A percentile compares a stretch with the other conserved stretches of the same genome.
Conservation (phyloP, 2,888 invertebrate species). For the Caenorhabditis zanzibari region DNA sequence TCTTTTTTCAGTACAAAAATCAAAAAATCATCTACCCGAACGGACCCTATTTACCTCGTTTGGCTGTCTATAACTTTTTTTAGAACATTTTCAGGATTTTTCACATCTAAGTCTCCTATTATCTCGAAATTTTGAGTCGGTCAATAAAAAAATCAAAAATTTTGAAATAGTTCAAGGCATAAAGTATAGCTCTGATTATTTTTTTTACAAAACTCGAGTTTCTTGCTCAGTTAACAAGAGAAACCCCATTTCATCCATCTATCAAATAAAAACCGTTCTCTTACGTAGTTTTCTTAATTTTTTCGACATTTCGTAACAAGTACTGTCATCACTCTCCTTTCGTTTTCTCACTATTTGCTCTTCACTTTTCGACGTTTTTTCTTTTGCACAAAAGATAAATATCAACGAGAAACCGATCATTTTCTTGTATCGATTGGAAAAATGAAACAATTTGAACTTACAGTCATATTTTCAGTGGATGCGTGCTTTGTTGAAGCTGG, state of each 20-base stretch:
- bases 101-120: too few species aligned
- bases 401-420: conserved; percentile 8
- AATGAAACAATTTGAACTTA: conserved; percentile 23
- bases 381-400: conserved; percentile 30
- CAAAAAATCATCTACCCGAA: too few species aligned
- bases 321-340: conserved; percentile 18
- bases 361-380: conserved; percentile 16
- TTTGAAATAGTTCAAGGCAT: too few species aligned
- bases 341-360: conserved; percentile 35
- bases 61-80: too few species aligned
- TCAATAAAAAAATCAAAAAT: too few species aligned
- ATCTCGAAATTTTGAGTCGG: too few species aligned
- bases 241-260: not conserved
- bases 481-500: conserved; percentile 37
- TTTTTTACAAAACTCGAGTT: too few species aligned
- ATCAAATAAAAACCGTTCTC: conserved; percentile 6
- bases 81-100: too few species aligned
- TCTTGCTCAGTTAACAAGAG: not conserved
- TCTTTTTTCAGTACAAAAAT: too few species aligned
- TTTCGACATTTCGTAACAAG: conserved; percentile 40
- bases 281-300: not conserved
- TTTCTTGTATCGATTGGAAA: not conserved
- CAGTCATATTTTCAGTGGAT: conserved; percentile 51
- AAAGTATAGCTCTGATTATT: too few species aligned
- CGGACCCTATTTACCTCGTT: too few species aligned